phyloP scores from a whole-genome alignment of 2,113 vertebrate genomes.

The Peromyscus californicus region DNA sequence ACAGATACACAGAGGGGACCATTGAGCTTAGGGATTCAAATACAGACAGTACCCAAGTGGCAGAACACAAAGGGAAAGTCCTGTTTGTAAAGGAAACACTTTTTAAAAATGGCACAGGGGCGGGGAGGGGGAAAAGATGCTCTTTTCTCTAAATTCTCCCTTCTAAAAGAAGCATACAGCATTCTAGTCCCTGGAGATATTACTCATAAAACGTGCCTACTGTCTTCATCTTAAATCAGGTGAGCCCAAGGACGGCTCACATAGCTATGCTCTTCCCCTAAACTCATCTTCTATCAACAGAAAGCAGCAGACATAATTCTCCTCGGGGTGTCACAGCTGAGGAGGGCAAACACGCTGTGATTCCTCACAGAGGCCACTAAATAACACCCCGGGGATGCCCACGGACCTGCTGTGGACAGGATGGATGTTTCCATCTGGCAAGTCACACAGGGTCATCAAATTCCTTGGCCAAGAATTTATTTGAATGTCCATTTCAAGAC shows the following conservation, averaged over 20 bases:
- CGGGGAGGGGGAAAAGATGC: not conserved
- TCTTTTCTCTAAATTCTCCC: not conserved
- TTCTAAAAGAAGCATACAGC: constrained; percentile 41
- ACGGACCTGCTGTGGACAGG: not conserved
- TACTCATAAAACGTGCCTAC: not conserved
- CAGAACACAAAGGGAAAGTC: not conserved
- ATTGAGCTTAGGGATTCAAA: not conserved
- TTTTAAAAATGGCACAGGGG: not conserved
- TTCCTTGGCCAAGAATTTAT: constrained; percentile 57
- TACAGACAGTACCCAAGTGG: not conserved
- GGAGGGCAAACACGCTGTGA: not conserved
- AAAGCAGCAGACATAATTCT: constrained; percentile 50
- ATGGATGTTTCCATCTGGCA: not conserved
- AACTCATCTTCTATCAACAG: constrained; percentile 35
- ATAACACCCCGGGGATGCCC: not conserved
- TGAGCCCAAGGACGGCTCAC: not conserved
- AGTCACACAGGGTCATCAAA: constrained; percentile 2
- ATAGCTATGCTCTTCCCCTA: constrained; percentile 14
- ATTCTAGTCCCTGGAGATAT: not conserved
- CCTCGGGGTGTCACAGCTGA: not conserved
- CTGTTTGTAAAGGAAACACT: not conserved
- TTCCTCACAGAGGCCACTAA: constrained; percentile 26
- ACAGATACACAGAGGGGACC: too few species aligned
- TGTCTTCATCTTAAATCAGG: constrained; percentile 44
- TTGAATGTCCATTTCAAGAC: constrained; percentile 62